Base-by-base conservation (phyloP, 2,113 vertebrate species). In the Lepisosteus oculatus region DNA sequence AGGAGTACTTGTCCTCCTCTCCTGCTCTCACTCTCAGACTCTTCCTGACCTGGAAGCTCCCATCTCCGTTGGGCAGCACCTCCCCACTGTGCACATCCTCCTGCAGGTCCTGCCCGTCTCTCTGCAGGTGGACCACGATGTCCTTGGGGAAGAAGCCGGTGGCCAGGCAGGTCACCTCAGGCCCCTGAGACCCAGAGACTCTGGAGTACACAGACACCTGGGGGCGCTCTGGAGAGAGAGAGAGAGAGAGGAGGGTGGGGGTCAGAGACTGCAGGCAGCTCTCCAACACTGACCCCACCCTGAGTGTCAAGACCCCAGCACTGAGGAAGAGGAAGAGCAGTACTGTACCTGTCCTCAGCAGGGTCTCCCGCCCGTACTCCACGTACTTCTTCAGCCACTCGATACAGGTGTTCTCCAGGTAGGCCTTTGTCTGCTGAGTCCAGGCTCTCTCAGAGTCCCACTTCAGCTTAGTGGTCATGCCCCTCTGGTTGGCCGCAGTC, bases 371-470 rank as follows among this genome's bases (percentile, higher is more conserved):
- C 4, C 72, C 69, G 5, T 71, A 74, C 0, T 12, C 42, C 13
- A 74, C 43, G 65, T 69, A 78, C 61, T 55, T 61, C 61, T 6
- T 63, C 65, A 78, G 65, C 47, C 55, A 71, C 43, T 68, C 51
- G 14, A 74, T n/a, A 59, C 78, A 79, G 0, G 13, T 6, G 43
- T 55, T 42, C 55, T 78, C 65, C 55, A 76, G 61, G 66, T 55
- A 71, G 47, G 12, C 8, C 61, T 66, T 17, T 79, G 3, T 17
- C 0, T 0, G 0, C 61, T 71, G n/a, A 0, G 3, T 44, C 2
- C 0, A 0, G 29, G 6, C 45, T 6, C 3, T 3, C 3, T 65
- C n/a, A 1, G 51, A 15, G 6, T 74, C 70, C 65, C 65, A 70
- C 12, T 7, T 55, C 55, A 68, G 43, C 42, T 69, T 56, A 55